Conservation (phyloP, 1,140 invertebrate genomes). For the Pseudobourletiella spinata region DNA sequence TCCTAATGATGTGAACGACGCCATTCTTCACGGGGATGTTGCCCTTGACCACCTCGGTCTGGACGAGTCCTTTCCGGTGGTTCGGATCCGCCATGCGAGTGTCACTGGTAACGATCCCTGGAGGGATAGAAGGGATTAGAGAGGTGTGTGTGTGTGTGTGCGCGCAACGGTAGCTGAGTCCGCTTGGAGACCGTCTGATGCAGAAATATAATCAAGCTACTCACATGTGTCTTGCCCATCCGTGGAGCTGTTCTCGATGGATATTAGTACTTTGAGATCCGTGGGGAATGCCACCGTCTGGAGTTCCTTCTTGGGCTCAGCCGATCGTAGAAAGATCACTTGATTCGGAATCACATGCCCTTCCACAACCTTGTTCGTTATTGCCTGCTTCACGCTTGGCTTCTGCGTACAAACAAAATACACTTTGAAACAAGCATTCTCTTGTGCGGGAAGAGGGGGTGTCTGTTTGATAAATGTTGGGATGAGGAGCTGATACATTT, state of each 20-base stretch:
- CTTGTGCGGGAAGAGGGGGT: too few species aligned
- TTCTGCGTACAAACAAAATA: slow-evolving; percentile 40
- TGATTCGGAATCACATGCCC: slow-evolving; percentile 80
- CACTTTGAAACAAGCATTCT: too few species aligned
- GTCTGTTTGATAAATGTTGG: too few species aligned
- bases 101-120: slow-evolving; percentile 80
- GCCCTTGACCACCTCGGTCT: slow-evolving; percentile 75
- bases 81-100: slow-evolving; percentile 53
- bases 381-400: neutral
- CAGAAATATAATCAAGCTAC: too few species aligned
- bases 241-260: slow-evolving; percentile 22
- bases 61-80: slow-evolving; percentile 67
- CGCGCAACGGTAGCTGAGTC: too few species aligned
- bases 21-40: slow-evolving; percentile 89
- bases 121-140: neutral
- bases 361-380: slow-evolving; percentile 62
- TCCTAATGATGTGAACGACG: slow-evolving; percentile 81
- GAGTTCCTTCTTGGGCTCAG: slow-evolving; percentile 52
- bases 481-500: too few species aligned
- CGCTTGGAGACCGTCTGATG: too few species aligned
- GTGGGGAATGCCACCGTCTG: slow-evolving; percentile 63
- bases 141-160: too few species aligned
- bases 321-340: slow-evolving; percentile 70
- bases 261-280: slow-evolving; percentile 30
- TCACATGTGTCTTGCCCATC: too few species aligned